Evolutionary conservation across 2,888 invertebrate genomes (phyloP).

Genomic region (Barypeithes pellucidus): DNA sequence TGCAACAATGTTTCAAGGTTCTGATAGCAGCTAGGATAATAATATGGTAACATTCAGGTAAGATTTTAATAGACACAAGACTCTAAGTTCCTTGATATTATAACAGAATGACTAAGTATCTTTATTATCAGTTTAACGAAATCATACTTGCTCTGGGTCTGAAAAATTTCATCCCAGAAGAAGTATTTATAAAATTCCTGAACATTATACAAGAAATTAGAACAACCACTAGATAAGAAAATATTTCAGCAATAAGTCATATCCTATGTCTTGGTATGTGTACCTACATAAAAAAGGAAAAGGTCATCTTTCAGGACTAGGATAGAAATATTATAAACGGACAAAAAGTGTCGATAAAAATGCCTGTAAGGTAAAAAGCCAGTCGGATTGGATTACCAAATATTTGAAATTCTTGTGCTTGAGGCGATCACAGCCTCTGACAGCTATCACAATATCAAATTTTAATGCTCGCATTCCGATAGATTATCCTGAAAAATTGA

Average conservation of each 20-base stretch:
- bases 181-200: neutral
- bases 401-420: constrained; percentile 50
- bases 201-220: constrained; percentile 28
- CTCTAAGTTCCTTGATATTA: too few species aligned
- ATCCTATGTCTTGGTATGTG: constrained; percentile 8
- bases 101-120: too few species aligned
- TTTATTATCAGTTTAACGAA: too few species aligned
- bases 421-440: constrained; percentile 40
- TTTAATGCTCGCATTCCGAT: constrained; percentile 37
- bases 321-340: neutral
- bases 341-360: constrained; percentile 9
- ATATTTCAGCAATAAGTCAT: constrained; percentile 39
- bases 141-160: too few species aligned
- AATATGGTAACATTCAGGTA: too few species aligned
- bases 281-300: neutral
- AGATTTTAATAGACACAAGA: too few species aligned
- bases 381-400: constrained; percentile 48
- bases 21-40: too few species aligned
- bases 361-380: constrained; percentile 29
- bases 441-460: constrained; percentile 44
- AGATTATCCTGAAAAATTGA: constrained; percentile 22
- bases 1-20: too few species aligned
- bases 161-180: too few species aligned
- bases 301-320: neutral
- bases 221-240: constrained; percentile 33